Percentiles rank a stretch among this genome's conserved stretches.
phyloP scores from a whole-genome alignment of 92 coral and sea anemone species.

The Palythoa heliodiscus region DNA sequence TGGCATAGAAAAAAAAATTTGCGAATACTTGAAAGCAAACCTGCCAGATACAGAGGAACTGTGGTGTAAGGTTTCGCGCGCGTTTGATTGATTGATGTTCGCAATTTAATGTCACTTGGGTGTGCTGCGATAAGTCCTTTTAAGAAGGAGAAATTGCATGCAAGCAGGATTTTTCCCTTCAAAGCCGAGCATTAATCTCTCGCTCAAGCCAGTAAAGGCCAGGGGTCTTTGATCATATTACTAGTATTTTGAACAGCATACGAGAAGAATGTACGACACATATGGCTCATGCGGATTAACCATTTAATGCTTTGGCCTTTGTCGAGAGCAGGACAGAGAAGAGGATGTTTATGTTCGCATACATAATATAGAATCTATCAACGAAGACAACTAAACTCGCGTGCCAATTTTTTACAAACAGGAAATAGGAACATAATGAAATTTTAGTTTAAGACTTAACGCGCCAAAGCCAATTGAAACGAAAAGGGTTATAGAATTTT shows the following conservation, averaged over 20 bases:
- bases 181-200: too few relatives aligned
- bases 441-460: neutral
- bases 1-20: slow-evolving; percentile 12
- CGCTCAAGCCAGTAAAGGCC: neutral
- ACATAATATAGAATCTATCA: neutral
- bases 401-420: neutral
- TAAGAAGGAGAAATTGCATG: neutral
- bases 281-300: neutral
- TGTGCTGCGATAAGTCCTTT: neutral
- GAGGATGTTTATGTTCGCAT: neutral
- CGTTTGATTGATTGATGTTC: neutral
- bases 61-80: slow-evolving; percentile 21
- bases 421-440: neutral
- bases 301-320: neutral
- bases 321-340: neutral
- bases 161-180: neutral
- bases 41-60: neutral
- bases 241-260: neutral
- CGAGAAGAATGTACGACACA: neutral
- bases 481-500: neutral
- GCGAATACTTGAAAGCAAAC: neutral
- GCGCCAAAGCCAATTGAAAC: neutral
- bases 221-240: neutral
- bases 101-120: neutral
- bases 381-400: neutral